Evolutionary conservation across 2,113 vertebrate species (phyloP), one percentile per base, ranked within the genome.

Genomic region (Silurus asotus): DNA sequence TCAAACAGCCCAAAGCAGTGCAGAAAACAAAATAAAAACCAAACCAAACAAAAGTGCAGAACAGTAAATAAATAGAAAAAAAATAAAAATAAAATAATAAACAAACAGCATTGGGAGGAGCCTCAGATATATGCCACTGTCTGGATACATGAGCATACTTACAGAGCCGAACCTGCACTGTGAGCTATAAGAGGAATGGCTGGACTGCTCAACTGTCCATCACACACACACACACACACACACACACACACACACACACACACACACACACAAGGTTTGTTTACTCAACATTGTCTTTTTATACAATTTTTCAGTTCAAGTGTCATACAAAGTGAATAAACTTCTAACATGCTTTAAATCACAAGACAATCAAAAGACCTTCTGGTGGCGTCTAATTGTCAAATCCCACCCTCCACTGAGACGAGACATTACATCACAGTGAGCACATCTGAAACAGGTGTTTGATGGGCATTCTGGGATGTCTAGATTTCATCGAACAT

Each of bases 101-200:
- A 37, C 28, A 37, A 37, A 37, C 28, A 37, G 28, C 28, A 37
- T 37, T 37, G 28, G 28, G 28, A 37, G 28, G 2, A 58, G 6
- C n/a, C n/a, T n/a, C n/a, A n/a, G n/a, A n/a, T n/a, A n/a, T n/a
- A n/a, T n/a, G n/a, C 59, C 15, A n/a, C 6, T 1, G 28, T 59
- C 11, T n/a, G 8, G 51, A 76, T 55, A 25, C 23, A 48, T 51
- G 58, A 19, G 23, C 1, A 28, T 81, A 97, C 98, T 97, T 93
- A 99, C 98, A 99, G 92, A 91, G 97, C 97, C 0, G 97, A 96
- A 62, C 95, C 94, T 0, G 96, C 96, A 23, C 97, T 98, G 91
- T 98, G 97, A 85, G 96, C 94, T 88, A 99, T 96, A 87, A 97
- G 96, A 0, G 97, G 96, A 88, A 98, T 93, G 20, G 96, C 97